phyloP scores from a whole-genome alignment of 2,888 invertebrate species.

The Volucella zonaria region DNA sequence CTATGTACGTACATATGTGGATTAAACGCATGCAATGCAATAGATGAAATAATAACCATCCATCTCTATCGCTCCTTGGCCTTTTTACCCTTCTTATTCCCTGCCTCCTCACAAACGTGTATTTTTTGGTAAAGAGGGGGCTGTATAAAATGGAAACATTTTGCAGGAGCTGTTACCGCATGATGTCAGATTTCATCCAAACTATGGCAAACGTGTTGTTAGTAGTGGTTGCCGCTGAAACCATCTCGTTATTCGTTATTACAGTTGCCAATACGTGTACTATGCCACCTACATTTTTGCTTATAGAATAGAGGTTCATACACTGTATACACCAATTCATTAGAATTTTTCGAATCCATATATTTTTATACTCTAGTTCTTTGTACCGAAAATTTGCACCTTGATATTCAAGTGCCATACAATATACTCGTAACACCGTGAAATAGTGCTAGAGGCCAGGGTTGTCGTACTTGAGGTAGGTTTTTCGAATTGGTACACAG shows the following conservation, averaged over 20 bases:
- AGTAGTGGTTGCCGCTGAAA: constrained; percentile 54
- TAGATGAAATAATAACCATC: constrained; percentile 63
- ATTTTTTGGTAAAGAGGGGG: background rate
- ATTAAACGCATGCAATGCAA: constrained; percentile 62
- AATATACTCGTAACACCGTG: constrained; percentile 12
- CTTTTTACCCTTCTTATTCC: background rate
- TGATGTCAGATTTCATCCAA: constrained; percentile 62
- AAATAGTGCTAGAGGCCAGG: background rate
- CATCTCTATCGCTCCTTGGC: constrained; percentile 53
- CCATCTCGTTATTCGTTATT: constrained; percentile 61
- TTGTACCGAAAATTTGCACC: constrained; percentile 44
- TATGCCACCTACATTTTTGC: background rate
- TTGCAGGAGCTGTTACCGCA: constrained; percentile 54
- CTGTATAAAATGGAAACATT: constrained; percentile 39
- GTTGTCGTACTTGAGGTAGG: constrained; percentile 13
- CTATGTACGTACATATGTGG: constrained; percentile 55
- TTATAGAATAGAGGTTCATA: background rate
- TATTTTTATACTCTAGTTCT: constrained; percentile 13
- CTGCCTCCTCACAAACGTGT: background rate
- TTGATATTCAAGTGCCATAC: constrained; percentile 20
- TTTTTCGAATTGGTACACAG: constrained; percentile 25
- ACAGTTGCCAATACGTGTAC: constrained; percentile 40
- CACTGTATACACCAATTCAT: constrained; percentile 5
- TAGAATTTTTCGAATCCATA: background rate
- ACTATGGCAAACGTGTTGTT: constrained; percentile 3